Percentiles rank a stretch among this genome's conserved stretches.
These are phyloP conservation scores for Boloria selene DNA, from an alignment of 2,888 invertebrate genomes.

Conservation along the genomic window DNA sequence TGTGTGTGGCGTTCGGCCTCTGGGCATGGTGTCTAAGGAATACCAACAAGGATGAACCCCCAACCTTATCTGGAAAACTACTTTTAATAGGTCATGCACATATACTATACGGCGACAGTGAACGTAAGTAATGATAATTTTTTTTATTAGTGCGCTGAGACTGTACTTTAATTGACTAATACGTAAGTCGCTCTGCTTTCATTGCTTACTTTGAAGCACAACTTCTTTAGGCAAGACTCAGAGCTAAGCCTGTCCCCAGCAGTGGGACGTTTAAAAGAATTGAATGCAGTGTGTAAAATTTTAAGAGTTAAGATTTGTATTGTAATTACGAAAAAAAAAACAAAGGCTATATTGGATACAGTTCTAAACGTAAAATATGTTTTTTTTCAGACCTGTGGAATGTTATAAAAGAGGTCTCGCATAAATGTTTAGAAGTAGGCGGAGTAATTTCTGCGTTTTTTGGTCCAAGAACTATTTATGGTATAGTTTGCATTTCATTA, in stretches of 20 bases:
- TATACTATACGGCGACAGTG: slow-evolving; percentile 52
- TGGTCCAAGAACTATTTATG: slow-evolving; percentile 60
- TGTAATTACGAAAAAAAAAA: no score
- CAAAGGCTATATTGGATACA: not conserved
- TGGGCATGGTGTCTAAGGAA: not conserved
- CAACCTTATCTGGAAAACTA: slow-evolving; percentile 44
- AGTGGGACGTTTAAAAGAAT: no score
- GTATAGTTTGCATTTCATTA: slow-evolving; percentile 38
- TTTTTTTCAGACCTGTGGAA: slow-evolving; percentile 58
- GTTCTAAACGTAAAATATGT: not conserved
- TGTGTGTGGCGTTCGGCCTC: not conserved
- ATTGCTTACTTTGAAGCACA: no score
- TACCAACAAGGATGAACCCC: slow-evolving; percentile 29
- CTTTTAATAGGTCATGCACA: slow-evolving; percentile 52
- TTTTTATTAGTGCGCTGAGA: no score
- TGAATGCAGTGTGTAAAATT: no score
- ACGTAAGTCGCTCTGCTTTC: no score
- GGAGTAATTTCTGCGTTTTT: slow-evolving; percentile 59
- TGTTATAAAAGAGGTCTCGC: slow-evolving; percentile 51
- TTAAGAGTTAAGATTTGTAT: no score
- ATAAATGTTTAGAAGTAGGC: slow-evolving; percentile 53
- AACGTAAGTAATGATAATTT: slow-evolving; percentile 51
- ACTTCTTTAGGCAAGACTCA: no score
- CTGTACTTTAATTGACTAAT: no score
- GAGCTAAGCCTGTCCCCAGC: no score